Percentiles rank a stretch among this genome's conserved stretches.
These are phyloP conservation scores for Drosophila bunnanda DNA, from an alignment of 2,888 invertebrate species.

Conservation along the genomic window DNA sequence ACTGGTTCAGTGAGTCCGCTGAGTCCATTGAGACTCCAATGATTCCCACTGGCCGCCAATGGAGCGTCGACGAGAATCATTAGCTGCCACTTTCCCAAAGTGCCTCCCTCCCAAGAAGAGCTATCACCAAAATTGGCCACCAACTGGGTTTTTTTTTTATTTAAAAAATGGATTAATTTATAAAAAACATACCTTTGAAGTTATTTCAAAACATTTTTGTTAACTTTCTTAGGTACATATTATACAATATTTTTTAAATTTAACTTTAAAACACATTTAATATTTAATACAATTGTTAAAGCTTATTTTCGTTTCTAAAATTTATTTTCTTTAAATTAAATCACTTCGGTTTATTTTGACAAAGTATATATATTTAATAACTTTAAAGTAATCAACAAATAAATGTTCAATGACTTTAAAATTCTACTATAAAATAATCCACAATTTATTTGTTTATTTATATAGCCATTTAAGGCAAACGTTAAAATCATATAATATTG, in stretches of 20 bases:
- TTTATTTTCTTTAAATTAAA: neutral
- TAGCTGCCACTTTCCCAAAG: constrained; percentile 25
- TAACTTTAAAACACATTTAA: neutral
- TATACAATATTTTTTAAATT: neutral
- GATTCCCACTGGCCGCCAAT: constrained; percentile 6
- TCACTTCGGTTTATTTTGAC: no score
- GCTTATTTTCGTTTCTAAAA: neutral
- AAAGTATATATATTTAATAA: neutral
- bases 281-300: neutral
- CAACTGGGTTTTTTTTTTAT: neutral
- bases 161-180: neutral
- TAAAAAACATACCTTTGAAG: neutral
- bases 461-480: neutral
- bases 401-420: neutral
- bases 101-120: neutral
- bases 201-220: neutral
- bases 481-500: neutral
- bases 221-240: no score
- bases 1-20: neutral
- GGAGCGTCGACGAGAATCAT: constrained; percentile 11
- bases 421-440: no score
- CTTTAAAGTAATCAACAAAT: neutral
- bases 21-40: neutral
- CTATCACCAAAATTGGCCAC: neutral
- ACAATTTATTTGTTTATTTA: no score